Evolutionary conservation across 2,113 vertebrate genomes (phyloP).

Genomic region (Nymphicus hollandicus): DNA sequence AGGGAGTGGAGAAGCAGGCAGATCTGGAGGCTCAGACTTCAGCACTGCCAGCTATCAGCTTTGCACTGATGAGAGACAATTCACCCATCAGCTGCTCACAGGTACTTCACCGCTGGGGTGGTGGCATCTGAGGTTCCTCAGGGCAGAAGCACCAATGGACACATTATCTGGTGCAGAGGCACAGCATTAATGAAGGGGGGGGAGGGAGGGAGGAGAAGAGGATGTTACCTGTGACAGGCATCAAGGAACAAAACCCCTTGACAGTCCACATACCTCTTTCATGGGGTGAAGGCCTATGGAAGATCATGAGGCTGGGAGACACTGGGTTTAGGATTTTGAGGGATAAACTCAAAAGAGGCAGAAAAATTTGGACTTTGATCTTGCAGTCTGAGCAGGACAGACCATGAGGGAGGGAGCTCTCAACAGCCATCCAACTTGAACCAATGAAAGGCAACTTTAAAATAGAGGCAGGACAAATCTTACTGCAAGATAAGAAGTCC

Average conservation of each 20-base stretch:
- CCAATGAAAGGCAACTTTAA: neutral
- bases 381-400: neutral
- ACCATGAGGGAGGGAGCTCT: neutral
- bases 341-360: neutral
- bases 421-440: neutral
- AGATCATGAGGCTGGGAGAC: neutral
- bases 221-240: neutral
- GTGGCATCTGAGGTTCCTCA: neutral
- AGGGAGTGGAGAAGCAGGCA: neutral
- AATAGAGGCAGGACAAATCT: neutral
- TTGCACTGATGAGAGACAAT: neutral
- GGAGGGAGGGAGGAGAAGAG: neutral
- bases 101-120: neutral
- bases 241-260: neutral
- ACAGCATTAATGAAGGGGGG: neutral
- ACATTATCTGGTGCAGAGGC: neutral
- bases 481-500: neutral
- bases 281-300: neutral
- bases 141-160: neutral
- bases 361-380: neutral
- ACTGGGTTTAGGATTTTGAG: neutral
- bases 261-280: neutral
- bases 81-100: accelerated
- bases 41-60: neutral
- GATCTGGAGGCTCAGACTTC: neutral